Percentiles rank a stretch among this genome's conserved stretches.
phyloP scores from a whole-genome alignment of 2,113 vertebrate genomes.

The Oxygymnocypris stewartii region DNA sequence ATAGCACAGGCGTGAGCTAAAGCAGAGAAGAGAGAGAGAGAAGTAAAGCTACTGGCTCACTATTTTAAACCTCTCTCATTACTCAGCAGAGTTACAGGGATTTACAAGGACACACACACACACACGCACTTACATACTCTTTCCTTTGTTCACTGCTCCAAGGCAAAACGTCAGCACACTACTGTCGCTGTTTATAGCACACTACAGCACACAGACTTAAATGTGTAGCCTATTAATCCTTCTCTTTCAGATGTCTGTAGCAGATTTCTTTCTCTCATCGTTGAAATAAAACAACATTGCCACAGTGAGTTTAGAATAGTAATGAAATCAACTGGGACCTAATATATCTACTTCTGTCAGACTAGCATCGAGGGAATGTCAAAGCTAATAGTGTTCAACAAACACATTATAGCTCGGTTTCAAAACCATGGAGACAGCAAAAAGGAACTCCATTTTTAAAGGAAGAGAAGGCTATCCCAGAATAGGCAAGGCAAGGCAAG shows the following conservation, averaged over 20 bases:
- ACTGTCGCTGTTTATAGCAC: slow-evolving; percentile 27
- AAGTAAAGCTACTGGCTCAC: slow-evolving; percentile 43
- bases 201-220: slow-evolving; percentile 15
- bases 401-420: not conserved
- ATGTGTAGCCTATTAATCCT: slow-evolving; percentile 22
- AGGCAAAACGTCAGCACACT: slow-evolving; percentile 46
- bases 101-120: slow-evolving; percentile 30
- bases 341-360: slow-evolving; percentile 6
- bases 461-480: not conserved
- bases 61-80: slow-evolving; percentile 46
- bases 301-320: not conserved
- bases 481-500: too few relatives aligned
- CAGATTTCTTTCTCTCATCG: not conserved
- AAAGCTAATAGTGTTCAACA: not conserved
- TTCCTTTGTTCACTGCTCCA: slow-evolving; percentile 23
- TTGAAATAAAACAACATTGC: slow-evolving; percentile 9
- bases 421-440: not conserved
- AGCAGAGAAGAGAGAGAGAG: slow-evolving; percentile 52
- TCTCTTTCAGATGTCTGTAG: slow-evolving; percentile 24
- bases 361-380: not conserved
- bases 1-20: slow-evolving; percentile 38
- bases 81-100: slow-evolving; percentile 41
- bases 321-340: slow-evolving; percentile 13
- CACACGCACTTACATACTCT: slow-evolving; percentile 23
- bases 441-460: not conserved